Evolutionary conservation across 1,140 invertebrate species (phyloP).

Genomic region (Solenopsis invicta): DNA sequence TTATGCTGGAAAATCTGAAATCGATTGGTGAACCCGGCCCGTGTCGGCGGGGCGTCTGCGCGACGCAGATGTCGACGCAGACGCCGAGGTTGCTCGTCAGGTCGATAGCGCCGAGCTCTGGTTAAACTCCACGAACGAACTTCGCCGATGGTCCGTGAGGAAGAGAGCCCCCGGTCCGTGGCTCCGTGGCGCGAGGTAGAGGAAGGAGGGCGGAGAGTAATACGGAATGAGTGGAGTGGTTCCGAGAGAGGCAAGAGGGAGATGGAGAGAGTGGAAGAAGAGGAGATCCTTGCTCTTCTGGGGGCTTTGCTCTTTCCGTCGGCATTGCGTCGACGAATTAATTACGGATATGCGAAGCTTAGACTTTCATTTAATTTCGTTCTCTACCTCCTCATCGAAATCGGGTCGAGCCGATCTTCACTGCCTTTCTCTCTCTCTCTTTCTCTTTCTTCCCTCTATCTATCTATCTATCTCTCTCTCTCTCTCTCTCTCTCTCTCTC

Average conservation of each 20-base stretch:
- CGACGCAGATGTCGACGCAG: slow-evolving; percentile 83
- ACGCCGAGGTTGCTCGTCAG: slow-evolving; percentile 82
- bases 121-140: slow-evolving; percentile 82
- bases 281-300: slow-evolving; percentile 43
- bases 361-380: slow-evolving; percentile 68
- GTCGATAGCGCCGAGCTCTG: slow-evolving; percentile 84
- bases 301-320: slow-evolving; percentile 29
- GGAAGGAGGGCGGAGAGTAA: slow-evolving; percentile 41
- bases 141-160: slow-evolving; percentile 80
- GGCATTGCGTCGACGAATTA: slow-evolving; percentile 78
- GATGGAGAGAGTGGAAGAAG: slow-evolving; percentile 18
- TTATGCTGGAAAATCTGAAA: slow-evolving; percentile 85
- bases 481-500: slow-evolving; percentile 7
- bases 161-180: slow-evolving; percentile 70
- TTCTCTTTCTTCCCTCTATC: slow-evolving; percentile 22
- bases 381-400: slow-evolving; percentile 62
- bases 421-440: slow-evolving; percentile 13
- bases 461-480: slow-evolving; percentile 43
- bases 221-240: slow-evolving; percentile 14
- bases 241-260: slow-evolving; percentile 13
- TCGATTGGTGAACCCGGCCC: slow-evolving; percentile 81
- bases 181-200: slow-evolving; percentile 39
- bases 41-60: slow-evolving; percentile 80
- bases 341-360: slow-evolving; percentile 76
- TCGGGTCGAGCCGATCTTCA: slow-evolving; percentile 70